Evolutionary conservation across 2,113 vertebrate genomes (phyloP).

Genomic region (Muntiacus reevesi): DNA sequence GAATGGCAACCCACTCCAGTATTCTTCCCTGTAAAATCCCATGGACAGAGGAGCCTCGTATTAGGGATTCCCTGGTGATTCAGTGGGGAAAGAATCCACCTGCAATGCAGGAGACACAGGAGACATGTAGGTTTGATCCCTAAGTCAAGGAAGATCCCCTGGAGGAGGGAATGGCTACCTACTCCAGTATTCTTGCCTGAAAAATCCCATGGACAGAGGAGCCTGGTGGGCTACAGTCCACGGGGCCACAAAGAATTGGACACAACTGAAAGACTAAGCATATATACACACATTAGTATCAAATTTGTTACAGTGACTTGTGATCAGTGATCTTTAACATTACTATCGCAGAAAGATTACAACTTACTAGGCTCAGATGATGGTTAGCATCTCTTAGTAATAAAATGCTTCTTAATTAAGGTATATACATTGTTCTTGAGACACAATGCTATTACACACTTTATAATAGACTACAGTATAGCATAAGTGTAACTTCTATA

Average conservation of each 20-base stretch:
- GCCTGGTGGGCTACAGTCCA: background rate
- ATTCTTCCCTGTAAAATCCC: background rate
- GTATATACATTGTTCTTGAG: background rate
- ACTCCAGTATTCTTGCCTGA: background rate
- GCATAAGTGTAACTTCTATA: background rate
- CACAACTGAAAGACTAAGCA: background rate
- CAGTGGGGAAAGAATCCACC: background rate
- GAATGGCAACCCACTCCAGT: background rate
- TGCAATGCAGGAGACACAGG: background rate
- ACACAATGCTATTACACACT: background rate
- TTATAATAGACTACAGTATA: background rate
- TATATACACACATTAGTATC: no score
- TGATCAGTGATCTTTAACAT: background rate
- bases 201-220: background rate
- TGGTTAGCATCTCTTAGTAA: background rate
- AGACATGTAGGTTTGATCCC: background rate
- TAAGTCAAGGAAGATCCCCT: background rate
- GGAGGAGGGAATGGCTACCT: background rate
- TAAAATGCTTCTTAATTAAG: background rate
- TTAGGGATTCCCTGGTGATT: background rate
- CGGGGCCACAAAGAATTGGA: background rate
- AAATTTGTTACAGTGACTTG: background rate
- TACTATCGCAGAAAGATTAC: background rate
- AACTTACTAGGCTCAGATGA: background rate
- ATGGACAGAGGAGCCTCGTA: background rate